phyloP scores from a whole-genome alignment of 2,888 invertebrate genomes.

The Amphipyra tragopoginis region DNA sequence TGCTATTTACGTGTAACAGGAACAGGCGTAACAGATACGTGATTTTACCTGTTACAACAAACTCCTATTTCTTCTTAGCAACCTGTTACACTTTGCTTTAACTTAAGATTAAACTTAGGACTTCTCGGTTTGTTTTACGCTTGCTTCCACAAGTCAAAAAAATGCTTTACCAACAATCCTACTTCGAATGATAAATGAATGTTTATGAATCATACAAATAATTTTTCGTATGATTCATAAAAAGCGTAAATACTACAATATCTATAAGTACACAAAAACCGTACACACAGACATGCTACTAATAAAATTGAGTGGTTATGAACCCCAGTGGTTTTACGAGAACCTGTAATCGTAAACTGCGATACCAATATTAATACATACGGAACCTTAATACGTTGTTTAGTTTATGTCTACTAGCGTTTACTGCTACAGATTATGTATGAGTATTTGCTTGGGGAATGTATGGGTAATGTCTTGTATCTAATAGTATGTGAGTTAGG shows the following conservation, averaged over 20 bases:
- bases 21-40: no score
- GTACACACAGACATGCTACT: constrained; percentile 29
- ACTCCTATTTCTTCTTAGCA: no score
- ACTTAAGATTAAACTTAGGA: no score
- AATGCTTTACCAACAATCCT: no score
- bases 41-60: no score
- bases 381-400: constrained; percentile 37
- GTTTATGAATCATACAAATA: no score
- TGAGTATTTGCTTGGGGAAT: constrained; percentile 35
- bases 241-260: not conserved
- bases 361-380: constrained; percentile 62
- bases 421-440: constrained; percentile 45
- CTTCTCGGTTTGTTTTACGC: no score
- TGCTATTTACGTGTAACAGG: no score
- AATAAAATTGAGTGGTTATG: constrained; percentile 66
- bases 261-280: constrained; percentile 12
- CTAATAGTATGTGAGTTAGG: constrained; percentile 26
- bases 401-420: constrained; percentile 35
- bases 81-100: no score
- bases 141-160: no score
- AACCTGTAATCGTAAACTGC: constrained; percentile 63
- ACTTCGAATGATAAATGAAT: no score
- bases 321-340: constrained; percentile 58
- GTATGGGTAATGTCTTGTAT: constrained; percentile 37
- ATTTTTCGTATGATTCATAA: no score